A percentile compares a stretch with the other conserved stretches of the same genome.
phyloP scores from a whole-genome alignment of 2,113 vertebrate genomes.

The Rafetus swinhoei region DNA sequence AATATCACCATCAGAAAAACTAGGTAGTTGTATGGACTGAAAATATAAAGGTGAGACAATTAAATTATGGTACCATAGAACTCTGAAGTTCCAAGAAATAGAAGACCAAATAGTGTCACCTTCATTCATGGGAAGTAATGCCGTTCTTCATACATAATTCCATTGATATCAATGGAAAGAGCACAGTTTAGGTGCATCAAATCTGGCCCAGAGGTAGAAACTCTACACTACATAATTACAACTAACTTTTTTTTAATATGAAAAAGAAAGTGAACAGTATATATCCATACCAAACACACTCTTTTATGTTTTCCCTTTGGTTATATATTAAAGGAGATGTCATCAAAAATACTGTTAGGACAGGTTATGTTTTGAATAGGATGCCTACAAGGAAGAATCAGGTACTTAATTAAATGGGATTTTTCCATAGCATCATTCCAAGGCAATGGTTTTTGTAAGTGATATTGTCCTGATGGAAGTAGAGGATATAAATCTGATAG shows the following conservation, averaged over 20 bases:
- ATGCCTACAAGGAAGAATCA: background rate
- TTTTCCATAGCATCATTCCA: background rate
- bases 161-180: background rate
- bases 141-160: background rate
- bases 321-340: background rate
- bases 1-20: background rate
- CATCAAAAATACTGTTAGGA: background rate
- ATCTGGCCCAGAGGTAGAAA: background rate
- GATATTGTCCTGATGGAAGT: background rate
- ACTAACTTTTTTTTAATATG: background rate
- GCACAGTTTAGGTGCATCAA: background rate
- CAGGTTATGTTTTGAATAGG: background rate
- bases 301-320: background rate
- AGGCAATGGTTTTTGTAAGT: background rate
- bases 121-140: background rate
- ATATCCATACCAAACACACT: background rate
- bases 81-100: background rate
- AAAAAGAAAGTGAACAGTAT: background rate
- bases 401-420: background rate
- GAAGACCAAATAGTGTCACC: background rate
- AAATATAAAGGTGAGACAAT: background rate
- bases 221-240: background rate
- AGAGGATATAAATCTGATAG: background rate
- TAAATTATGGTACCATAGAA: constrained; percentile 7
- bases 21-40: background rate